Evolutionary conservation across 2,888 invertebrate genomes (phyloP), one percentile per base, ranked within the genome.

Genomic region (Rhaphigaster nebulosa): DNA sequence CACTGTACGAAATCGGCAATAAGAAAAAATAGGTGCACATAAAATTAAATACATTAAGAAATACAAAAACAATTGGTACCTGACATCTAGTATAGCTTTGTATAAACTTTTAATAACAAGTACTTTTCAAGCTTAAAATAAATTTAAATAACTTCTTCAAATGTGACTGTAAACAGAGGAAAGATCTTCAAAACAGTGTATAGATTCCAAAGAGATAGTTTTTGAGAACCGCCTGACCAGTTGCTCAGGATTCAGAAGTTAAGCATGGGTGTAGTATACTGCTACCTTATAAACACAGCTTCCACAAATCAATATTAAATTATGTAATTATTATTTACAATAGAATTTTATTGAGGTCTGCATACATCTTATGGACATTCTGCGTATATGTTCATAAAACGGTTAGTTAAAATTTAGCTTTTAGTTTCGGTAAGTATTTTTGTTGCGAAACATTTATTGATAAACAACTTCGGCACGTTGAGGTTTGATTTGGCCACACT

Each of bases 121-220:
- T 15, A 65, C 29, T 65, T 29, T 29, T 20, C n/a, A 65, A 65
- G 29, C 65, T 65, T 29, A 65, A 60, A 60, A 60, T 60, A 60
- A 65, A 65, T 65, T n/a, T 65, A 29, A 29, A 45, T 84, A 45
- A 45, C 84, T 84, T 45, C 84, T 84, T 84, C n/a, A 84, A 45
- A 84, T 84, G 84, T 84, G 84, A 84, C 84, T 84, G 84, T 84
- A 84, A 84, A 84, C 84, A 84, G 41, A 45, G 84, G 45, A n/a
- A 45, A 84, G 84, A 45, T 84, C 84, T 84, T 84, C 84, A 84
- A 84, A 84, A 84, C 84, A 70, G 70, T 84, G 84, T 84, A 45
- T 84, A 15, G 84, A 13, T n/a, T 45, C 41, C 84, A 84, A 84
- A 84, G 84, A 84, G 45, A 45, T 80, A 80, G 20, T 41, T 41